A percentile compares a stretch with the other conserved stretches of the same genome.
These are phyloP conservation scores for Neogale vison DNA, from an alignment of 2,113 vertebrate genomes.

Conservation along the genomic window DNA sequence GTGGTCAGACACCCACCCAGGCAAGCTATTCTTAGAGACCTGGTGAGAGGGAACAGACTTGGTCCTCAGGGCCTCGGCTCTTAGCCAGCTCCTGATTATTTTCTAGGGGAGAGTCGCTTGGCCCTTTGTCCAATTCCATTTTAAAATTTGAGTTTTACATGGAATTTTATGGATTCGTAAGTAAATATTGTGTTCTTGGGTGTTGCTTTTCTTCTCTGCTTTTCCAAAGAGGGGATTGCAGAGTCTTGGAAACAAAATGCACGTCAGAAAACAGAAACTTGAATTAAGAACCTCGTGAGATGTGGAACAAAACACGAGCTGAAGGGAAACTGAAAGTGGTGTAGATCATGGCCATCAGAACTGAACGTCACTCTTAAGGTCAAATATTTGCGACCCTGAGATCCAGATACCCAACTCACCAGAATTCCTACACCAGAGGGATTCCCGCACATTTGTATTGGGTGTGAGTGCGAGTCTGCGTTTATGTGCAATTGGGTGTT, in stretches of 20 bases:
- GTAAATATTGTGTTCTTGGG: not conserved
- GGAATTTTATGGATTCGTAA: conserved; percentile 1
- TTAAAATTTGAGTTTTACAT: conserved; percentile 18
- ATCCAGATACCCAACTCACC: not conserved
- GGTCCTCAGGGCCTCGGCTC: not conserved
- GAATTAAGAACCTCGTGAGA: not conserved
- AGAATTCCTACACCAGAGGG: not conserved
- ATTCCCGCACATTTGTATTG: fast-evolving
- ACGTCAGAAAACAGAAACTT: conserved; percentile 19
- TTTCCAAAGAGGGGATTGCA: not conserved
- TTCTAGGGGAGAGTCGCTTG: not conserved
- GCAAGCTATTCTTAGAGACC: not conserved
- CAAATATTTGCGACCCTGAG: not conserved
- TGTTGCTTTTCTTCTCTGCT: conserved; percentile 40
- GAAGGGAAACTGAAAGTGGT: not conserved
- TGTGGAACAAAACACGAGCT: not conserved
- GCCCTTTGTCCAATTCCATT: conserved; percentile 31
- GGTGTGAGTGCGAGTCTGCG: not conserved
- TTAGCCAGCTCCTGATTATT: not conserved
- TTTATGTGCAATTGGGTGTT: not conserved
- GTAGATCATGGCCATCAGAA: not conserved
- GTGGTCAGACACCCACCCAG: not conserved
- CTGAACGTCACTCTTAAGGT: not conserved
- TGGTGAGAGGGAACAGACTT: not conserved
- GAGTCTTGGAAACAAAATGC: conserved; percentile 27